Percentiles rank a stretch among this genome's conserved stretches.
Evolutionary conservation across 2,888 invertebrate genomes (phyloP).

Genomic region (Podabrus alpinus): DNA sequence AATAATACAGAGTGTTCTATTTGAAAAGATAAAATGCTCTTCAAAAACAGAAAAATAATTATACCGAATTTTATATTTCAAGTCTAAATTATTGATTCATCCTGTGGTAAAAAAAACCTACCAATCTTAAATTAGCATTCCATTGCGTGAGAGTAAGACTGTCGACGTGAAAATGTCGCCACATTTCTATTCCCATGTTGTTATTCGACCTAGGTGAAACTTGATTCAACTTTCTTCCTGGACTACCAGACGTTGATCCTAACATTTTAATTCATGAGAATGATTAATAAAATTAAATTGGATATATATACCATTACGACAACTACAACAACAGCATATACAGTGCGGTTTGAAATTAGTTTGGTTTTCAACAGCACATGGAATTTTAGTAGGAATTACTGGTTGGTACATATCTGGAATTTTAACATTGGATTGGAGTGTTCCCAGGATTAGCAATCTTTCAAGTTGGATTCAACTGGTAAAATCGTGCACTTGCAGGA

Average conservation of each 20-base stretch:
- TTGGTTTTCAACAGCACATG: not conserved
- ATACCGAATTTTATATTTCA: not conserved
- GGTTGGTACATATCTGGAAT: not conserved
- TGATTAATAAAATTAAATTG: not conserved
- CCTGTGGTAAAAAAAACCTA: conserved; percentile 48
- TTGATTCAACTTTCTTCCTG: conserved; percentile 54
- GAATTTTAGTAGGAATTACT: not conserved
- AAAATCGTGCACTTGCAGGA: not conserved
- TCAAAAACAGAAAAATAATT: too few relatives aligned
- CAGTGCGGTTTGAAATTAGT: not conserved
- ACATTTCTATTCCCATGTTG: conserved; percentile 55
- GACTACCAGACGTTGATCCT: conserved; percentile 49
- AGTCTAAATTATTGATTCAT: not conserved
- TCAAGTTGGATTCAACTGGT: not conserved
- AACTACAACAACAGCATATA: not conserved
- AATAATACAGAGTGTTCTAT: too few relatives aligned
- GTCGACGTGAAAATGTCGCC: conserved; percentile 68
- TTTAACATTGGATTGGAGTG: not conserved
- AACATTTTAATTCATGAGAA: not conserved
- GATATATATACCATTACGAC: not conserved
- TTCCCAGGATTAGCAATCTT: not conserved
- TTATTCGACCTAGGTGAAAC: conserved; percentile 56
- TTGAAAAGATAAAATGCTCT: too few relatives aligned
- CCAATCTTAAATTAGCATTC: conserved; percentile 77
- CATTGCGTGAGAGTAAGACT: conserved; percentile 74